Base-by-base conservation (phyloP, 2,888 invertebrate genomes). In the Itoplectis maculator region DNA sequence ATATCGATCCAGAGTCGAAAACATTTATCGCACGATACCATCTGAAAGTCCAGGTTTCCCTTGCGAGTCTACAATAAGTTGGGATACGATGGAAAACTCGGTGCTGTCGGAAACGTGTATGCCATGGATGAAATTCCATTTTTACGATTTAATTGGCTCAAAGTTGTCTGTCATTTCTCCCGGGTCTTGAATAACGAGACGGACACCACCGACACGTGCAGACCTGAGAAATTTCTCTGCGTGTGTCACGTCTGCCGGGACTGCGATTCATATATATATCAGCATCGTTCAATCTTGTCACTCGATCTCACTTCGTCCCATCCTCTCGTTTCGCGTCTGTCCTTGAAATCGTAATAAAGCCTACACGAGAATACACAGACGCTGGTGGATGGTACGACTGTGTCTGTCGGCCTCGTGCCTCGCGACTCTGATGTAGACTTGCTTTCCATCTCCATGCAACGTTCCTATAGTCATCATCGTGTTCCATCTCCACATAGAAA, bases 261-360 rank as follows among this genome's bases (percentile, higher is more conserved):
- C 56, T 35, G 3, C n/a, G 35, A 59, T 59, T 42, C 8, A 42
- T 42, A 42, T 7, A 35, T 35, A 59, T 45, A 42, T 35, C 35
- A 66, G 29, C 59, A 68, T 77, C 37, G 59, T 49, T 51, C 18
- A 73, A 49, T 69, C 45, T 47, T 23, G 59, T 77, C 76, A 61
- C 77, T 77, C 63, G 73, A 77, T 83, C 66, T 61, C 37, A 47
- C 20, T 18, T 59, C 35, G 59, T 72, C 35, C 35, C 37, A 73
- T 59, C 35, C 61, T 61, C 73, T 73, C 49, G 49, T 20, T 61
- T 76, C 72, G 68, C 77, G 59, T 74, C 65, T 79, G 79, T 68
- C 82, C 83, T 83, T 83, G 77, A 59, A 74, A 35, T 59, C 69
- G 73, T 80, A 83, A 77, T 73, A 74, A 47, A 77, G 68, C 76